Evolutionary conservation across 2,113 vertebrate genomes (phyloP), one percentile per base, ranked within the genome.

Genomic region (Saguinus midas): DNA sequence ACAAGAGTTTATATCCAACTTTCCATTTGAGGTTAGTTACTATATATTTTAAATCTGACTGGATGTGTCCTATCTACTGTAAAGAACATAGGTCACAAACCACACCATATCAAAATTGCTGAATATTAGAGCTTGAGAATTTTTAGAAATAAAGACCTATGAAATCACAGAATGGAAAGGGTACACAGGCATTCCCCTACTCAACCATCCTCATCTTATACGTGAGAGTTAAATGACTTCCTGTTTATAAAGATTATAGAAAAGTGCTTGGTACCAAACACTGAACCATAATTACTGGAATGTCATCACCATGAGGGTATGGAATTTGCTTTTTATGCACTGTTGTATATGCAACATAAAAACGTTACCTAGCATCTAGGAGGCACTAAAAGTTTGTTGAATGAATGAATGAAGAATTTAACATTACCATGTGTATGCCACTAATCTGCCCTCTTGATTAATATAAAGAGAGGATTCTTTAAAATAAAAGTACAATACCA

Each of bases 291-390:
- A 13, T 4, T 9, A 2, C 12, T 68, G 76, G 4, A 40, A 57
- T 3, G 50, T 2, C 5, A 4, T 27, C 5, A 43, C 25, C 6
- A 4, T 3, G 5, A 87, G 23, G 23, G 10, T 4, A 16, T 2
- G 23, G 16, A 14, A 27, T 25, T 37, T 21, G 10, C 29, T 45
- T 25, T n/a, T 57, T 64, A 58, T 29, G 0, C 20, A 6, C 10
- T 32, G 5, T 48, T 13, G 14, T 40, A n/a, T 1, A 11, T 9
- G 16, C 5, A 43, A 55, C 55, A 29, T 14, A 7, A 12, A 43
- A 92, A 76, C 3, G 43, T 9, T 8, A 27, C 12, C 45, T 4
- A n/a, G 45, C 27, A n/a, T 50, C 23, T n/a, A 32, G 8, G 2
- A 40, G 29, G 52, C 10, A 45, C 35, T 35, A 23, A 16, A 55